Evolutionary conservation across 2,888 invertebrate species (phyloP), one percentile per base, ranked within the genome.

Genomic region (Acleris emargana): DNA sequence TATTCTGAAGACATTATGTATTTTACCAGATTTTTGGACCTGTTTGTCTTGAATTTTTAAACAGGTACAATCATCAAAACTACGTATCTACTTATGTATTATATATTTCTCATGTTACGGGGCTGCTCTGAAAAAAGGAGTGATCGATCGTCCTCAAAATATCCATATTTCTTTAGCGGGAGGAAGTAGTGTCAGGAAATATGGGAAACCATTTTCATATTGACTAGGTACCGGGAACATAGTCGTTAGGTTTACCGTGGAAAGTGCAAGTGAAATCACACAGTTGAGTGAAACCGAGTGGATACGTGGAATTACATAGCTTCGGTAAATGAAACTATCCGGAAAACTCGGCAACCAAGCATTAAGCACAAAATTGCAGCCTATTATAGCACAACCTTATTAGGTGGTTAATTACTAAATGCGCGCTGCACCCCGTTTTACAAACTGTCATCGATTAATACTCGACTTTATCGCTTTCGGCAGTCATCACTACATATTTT

Each of bases 201-300:
- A 50, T 60, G 49, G 60, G 57, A 47, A 66, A 52, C 45, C 38
- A 45, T 51, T 32, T 32, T 25, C 45, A 52, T 55, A 60, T 28
- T 66, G 61, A 57, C 55, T 18, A n/a, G n/a, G n/a, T n/a, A 60
- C 47, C 18, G 52, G 57, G 51, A 52, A 45, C 49, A 50, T 20
- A 51, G 43, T 64, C 28, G 47, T 59, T 64, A 54, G 64, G 50
- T 63, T 67, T 59, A 32, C 59, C 38, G 51, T 72, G 71, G 75
- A 76, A 76, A 76, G 76, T 75, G 75, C 58, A 70, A 77, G 76
- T 76, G 73, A 76, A 77, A 77, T 70, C 70, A 71, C 68, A 67
- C 68, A 72, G 70, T 64, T 58, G 52, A 68, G 73, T 71, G 73
- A 70, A 73, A 72, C 71, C 63, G 64, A 64, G 63, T 64, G 51